These are phyloP conservation scores for Argynnis bischoffii DNA, from an alignment of 2,888 invertebrate genomes.

Conservation along the genomic window DNA sequence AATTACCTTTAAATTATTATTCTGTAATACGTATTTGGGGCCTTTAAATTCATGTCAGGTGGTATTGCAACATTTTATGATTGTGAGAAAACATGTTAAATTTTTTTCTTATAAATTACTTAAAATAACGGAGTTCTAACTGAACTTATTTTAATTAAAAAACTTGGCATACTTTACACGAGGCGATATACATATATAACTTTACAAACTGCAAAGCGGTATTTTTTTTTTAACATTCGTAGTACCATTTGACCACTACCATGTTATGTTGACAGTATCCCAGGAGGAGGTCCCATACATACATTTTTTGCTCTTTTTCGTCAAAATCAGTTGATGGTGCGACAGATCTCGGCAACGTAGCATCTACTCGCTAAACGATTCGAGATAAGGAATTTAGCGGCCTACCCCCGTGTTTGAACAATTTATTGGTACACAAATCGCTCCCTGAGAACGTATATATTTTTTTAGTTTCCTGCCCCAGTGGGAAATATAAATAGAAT, in stretches of 20 bases:
- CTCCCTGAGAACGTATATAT: constrained; percentile 50
- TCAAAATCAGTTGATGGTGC: constrained; percentile 36
- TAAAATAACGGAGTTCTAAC: too few species aligned
- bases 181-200: too few species aligned
- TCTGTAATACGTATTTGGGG: not conserved
- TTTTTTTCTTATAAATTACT: too few species aligned
- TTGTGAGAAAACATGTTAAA: too few species aligned
- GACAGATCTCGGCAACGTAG: constrained; percentile 42
- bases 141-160: too few species aligned
- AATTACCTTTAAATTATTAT: constrained; percentile 14
- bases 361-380: constrained; percentile 53
- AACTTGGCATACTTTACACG: too few species aligned
- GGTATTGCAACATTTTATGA: too few species aligned
- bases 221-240: constrained; percentile 1
- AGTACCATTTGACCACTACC: constrained; percentile 23
- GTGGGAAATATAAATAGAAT: constrained; percentile 75
- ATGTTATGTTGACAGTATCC: constrained; percentile 24
- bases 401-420: constrained; percentile 66
- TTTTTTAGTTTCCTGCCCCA: constrained; percentile 58
- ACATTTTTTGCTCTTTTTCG: constrained; percentile 37
- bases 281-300: constrained; percentile 37
- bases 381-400: constrained; percentile 79
- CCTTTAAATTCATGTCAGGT: not conserved
- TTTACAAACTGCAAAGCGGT: too few species aligned
- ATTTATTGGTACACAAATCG: constrained; percentile 60